Evolutionary conservation across 2,888 invertebrate genomes (phyloP).

Genomic region (Synergus umbraculus): DNA sequence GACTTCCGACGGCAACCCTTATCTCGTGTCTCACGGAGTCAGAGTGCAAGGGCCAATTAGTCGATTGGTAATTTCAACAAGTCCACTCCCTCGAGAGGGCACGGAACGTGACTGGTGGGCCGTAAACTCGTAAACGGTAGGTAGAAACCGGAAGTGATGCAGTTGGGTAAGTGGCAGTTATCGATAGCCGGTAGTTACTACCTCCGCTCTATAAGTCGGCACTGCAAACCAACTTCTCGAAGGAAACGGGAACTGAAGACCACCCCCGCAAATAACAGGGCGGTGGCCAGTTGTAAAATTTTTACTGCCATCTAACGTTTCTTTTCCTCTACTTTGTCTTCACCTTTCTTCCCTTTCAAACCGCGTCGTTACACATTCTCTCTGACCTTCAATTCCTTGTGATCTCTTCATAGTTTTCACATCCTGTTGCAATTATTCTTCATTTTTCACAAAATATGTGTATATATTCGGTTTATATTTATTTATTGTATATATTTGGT

Average conservation of each 20-base stretch:
- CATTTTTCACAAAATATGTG: not conserved
- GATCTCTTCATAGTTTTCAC: slow-evolving; percentile 7
- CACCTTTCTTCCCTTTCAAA: slow-evolving; percentile 42
- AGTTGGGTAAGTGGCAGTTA: slow-evolving; percentile 70
- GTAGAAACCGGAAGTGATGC: slow-evolving; percentile 73
- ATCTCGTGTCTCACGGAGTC: slow-evolving; percentile 25
- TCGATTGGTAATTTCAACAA: slow-evolving; percentile 41
- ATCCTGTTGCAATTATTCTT: slow-evolving; percentile 22
- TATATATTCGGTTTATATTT: no score
- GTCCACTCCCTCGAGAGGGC: slow-evolving; percentile 44
- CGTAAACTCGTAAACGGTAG: slow-evolving; percentile 71
- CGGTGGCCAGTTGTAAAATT: slow-evolving; percentile 65
- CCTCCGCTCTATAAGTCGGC: slow-evolving; percentile 57
- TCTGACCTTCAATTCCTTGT: slow-evolving; percentile 13
- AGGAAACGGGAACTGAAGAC: slow-evolving; percentile 56
- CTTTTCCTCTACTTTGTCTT: slow-evolving; percentile 47
- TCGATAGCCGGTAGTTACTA: slow-evolving; percentile 70
- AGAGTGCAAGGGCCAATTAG: slow-evolving; percentile 32
- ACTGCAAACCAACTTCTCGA: slow-evolving; percentile 49
- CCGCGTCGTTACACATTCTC: not conserved
- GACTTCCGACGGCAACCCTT: slow-evolving; percentile 28
- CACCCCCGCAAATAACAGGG: slow-evolving; percentile 71
- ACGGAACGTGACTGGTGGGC: slow-evolving; percentile 64
- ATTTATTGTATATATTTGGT: no score
- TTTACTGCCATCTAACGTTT: slow-evolving; percentile 60